phyloP scores from a whole-genome alignment of 2,888 invertebrate species.

The Lamellibrachia columna region DNA sequence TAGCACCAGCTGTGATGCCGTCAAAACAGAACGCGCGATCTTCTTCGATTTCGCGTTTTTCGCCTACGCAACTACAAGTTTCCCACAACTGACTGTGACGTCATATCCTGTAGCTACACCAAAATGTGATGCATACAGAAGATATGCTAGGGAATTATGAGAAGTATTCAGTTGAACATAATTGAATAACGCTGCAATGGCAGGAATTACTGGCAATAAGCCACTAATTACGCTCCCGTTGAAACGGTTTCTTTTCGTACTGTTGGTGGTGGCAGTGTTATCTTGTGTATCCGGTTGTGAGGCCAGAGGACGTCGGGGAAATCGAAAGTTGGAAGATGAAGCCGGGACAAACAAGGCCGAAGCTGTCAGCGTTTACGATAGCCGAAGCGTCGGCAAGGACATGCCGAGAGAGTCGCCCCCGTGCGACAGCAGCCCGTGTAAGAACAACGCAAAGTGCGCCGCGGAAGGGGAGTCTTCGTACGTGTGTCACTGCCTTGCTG shows the following conservation, averaged over 20 bases:
- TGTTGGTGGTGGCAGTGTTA: neutral
- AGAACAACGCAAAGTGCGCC: neutral
- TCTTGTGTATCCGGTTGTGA: neutral
- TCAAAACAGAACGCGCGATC: neutral
- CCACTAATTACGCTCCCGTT: neutral
- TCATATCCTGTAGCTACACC: neutral
- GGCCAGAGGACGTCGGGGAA: neutral
- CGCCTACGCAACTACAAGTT: neutral
- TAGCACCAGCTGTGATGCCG: neutral
- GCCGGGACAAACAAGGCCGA: neutral
- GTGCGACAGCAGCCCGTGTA: neutral
- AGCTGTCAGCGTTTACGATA: neutral
- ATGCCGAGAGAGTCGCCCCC: neutral
- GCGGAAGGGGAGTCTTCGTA: neutral
- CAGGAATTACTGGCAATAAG: neutral
- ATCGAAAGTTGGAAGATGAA: neutral
- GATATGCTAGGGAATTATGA: neutral
- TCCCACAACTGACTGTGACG: neutral
- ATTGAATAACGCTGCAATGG: neutral
- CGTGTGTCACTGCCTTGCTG: neutral
- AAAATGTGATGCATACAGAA: neutral
- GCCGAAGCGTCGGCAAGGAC: neutral
- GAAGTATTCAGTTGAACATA: neutral
- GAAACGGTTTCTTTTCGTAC: neutral
- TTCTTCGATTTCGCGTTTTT: neutral